Percentiles rank a stretch among this genome's conserved stretches.
These are phyloP conservation scores for Nylanderia fulva DNA, from an alignment of 1,140 invertebrate genomes.

Conservation along the genomic window DNA sequence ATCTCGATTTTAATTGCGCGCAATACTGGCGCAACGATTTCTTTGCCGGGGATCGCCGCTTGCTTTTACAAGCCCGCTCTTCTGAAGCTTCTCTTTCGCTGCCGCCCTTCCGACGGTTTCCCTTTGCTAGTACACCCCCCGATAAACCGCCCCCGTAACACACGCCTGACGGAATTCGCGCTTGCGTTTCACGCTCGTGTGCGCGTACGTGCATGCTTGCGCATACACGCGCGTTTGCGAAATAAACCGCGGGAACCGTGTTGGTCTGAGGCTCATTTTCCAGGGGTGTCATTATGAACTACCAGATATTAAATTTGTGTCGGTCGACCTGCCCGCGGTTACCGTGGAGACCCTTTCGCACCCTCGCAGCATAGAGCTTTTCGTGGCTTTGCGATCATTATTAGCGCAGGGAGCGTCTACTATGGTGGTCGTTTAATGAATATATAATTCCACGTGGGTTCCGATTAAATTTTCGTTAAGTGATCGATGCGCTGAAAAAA, in stretches of 20 bases:
- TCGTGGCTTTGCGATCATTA: slow-evolving; percentile 74
- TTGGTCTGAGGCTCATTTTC: slow-evolving; percentile 69
- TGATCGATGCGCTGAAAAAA: slow-evolving; percentile 62
- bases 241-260: slow-evolving; percentile 56
- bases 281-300: slow-evolving; percentile 77
- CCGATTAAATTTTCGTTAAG: slow-evolving; percentile 71
- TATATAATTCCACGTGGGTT: slow-evolving; percentile 51
- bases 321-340: slow-evolving; percentile 71
- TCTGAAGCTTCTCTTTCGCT: neutral
- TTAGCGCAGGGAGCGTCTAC: slow-evolving; percentile 69
- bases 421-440: slow-evolving; percentile 68
- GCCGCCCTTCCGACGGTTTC: slow-evolving; percentile 11
- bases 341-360: slow-evolving; percentile 73
- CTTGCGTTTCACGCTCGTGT: slow-evolving; percentile 45
- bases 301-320: slow-evolving; percentile 77
- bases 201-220: neutral
- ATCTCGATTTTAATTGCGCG: slow-evolving; percentile 76
- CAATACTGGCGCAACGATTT: slow-evolving; percentile 70
- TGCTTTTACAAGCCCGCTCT: too few relatives aligned
- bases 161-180: slow-evolving; percentile 61
- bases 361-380: slow-evolving; percentile 67
- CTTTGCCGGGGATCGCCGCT: slow-evolving; percentile 59
- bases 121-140: slow-evolving; percentile 24
- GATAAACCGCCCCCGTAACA: slow-evolving; percentile 44
- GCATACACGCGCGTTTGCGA: slow-evolving; percentile 27